These are phyloP conservation scores for Synergus itoensis DNA, from an alignment of 2,888 invertebrate genomes.

Conservation along the genomic window DNA sequence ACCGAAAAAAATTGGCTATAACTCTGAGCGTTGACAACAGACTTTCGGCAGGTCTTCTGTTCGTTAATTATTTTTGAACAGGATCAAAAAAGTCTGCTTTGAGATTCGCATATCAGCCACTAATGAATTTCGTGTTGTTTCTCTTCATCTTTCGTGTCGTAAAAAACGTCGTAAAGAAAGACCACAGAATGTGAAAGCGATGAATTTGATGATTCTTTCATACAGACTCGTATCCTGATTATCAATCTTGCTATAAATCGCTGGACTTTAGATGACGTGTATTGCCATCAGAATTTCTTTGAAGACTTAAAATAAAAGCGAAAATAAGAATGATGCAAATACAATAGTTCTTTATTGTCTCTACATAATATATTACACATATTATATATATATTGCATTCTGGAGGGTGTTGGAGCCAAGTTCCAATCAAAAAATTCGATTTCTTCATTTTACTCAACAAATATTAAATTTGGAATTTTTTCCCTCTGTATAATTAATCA, in stretches of 20 bases:
- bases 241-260: constrained; percentile 26
- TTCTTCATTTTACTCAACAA: too few species aligned
- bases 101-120: constrained; percentile 12
- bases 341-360: not conserved
- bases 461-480: too few species aligned
- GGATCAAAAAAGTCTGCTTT: constrained; percentile 2
- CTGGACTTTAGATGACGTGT: constrained; percentile 22
- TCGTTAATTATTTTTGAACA: constrained; percentile 14
- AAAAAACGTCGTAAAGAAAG: constrained; percentile 17
- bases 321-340: constrained; percentile 8
- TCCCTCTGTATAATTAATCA: too few species aligned
- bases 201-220: constrained; percentile 15
- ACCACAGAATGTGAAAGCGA: constrained; percentile 6
- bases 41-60: not conserved
- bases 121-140: constrained; percentile 9
- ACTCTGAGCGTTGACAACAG: not conserved
- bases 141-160: constrained; percentile 13
- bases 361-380: not conserved
- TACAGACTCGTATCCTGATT: constrained; percentile 21
- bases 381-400: not conserved
- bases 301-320: not conserved
- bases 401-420: too few species aligned
- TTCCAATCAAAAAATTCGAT: too few species aligned
- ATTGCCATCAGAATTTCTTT: constrained; percentile 11
- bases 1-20: not conserved